A percentile compares a stretch with the other conserved stretches of the same genome.
phyloP scores from a whole-genome alignment of 1,140 invertebrate species.

The Phymorhynchus buccinoides region DNA sequence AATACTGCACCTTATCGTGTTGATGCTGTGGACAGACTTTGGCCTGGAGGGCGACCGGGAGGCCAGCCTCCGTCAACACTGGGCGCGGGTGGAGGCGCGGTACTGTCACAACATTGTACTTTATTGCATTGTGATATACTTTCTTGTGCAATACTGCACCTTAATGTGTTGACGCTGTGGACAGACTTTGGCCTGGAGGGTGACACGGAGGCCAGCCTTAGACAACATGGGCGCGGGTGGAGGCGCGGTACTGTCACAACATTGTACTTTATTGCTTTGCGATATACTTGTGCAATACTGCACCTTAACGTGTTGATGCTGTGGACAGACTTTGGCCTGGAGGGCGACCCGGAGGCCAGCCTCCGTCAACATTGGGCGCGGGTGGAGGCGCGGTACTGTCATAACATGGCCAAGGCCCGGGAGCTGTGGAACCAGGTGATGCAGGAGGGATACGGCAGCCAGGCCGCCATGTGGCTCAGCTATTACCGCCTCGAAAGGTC shows the following conservation, averaged over 20 bases:
- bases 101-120: conserved; percentile 78
- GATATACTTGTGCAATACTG: too few species aligned
- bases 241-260: too few species aligned
- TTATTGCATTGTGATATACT: too few species aligned
- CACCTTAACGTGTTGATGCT: too few species aligned
- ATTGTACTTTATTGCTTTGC: too few species aligned
- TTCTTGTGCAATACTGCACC: too few species aligned
- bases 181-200: conserved; percentile 77
- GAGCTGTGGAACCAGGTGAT: conserved; percentile 85
- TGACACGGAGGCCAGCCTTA: conserved; percentile 81
- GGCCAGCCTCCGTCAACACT: conserved; percentile 81
- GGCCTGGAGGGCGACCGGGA: conserved; percentile 79
- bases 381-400: conserved; percentile 77
- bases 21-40: conserved; percentile 74
- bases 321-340: conserved; percentile 75
- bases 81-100: conserved; percentile 80
- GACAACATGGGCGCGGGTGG: too few species aligned
- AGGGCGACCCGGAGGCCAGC: conserved; percentile 80
- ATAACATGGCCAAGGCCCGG: conserved; percentile 80
- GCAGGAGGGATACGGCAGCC: conserved; percentile 76
- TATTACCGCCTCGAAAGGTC: conserved; percentile 80
- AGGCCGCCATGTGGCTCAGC: conserved; percentile 81
- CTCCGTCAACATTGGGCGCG: conserved; percentile 83
- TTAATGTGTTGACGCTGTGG: too few species aligned
- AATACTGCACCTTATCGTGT: too few species aligned